phyloP scores from a whole-genome alignment of 2,888 invertebrate species.

The Lottia scabra region DNA sequence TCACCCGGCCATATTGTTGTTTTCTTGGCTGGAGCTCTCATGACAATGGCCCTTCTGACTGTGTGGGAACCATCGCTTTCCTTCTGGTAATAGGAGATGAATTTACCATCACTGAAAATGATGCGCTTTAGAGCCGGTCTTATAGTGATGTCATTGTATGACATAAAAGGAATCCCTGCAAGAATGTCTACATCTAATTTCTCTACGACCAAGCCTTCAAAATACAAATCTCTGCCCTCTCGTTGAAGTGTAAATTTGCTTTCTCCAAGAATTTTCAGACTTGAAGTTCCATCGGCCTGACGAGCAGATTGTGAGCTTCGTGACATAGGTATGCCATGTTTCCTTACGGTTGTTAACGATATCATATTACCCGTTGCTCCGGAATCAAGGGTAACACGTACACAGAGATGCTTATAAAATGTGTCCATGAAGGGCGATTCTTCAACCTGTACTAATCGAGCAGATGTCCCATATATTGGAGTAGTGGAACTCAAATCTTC shows the following conservation, averaged over 20 bases:
- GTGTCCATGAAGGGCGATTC: not conserved
- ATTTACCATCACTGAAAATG: slow-evolving; percentile 14
- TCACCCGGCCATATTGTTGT: slow-evolving; percentile 27
- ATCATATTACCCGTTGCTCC: slow-evolving; percentile 29
- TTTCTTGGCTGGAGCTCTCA: slow-evolving; percentile 6
- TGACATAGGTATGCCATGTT: slow-evolving; percentile 7
- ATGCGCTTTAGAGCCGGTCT: slow-evolving; percentile 6
- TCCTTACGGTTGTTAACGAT: not conserved
- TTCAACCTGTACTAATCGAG: not conserved
- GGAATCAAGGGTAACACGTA: slow-evolving; percentile 9
- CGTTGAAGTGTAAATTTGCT: too few relatives aligned
- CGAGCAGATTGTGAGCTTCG: slow-evolving; percentile 13
- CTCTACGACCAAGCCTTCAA: slow-evolving; percentile 25
- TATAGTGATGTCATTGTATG: too few relatives aligned
- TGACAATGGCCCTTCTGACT: slow-evolving; percentile 19
- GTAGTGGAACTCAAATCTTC: too few relatives aligned
- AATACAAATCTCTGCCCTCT: not conserved
- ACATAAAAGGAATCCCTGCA: slow-evolving; percentile 13
- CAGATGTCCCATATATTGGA: not conserved
- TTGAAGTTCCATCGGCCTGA: slow-evolving; percentile 23
- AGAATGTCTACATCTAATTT: slow-evolving; percentile 23
- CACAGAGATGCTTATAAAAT: not conserved
- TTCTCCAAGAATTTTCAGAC: slow-evolving; percentile 20
- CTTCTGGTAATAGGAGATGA: slow-evolving; percentile 5
- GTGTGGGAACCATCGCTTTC: not conserved